phyloP scores from a whole-genome alignment of 2,888 invertebrate genomes.

The Tenthredo scrophulariae region DNA sequence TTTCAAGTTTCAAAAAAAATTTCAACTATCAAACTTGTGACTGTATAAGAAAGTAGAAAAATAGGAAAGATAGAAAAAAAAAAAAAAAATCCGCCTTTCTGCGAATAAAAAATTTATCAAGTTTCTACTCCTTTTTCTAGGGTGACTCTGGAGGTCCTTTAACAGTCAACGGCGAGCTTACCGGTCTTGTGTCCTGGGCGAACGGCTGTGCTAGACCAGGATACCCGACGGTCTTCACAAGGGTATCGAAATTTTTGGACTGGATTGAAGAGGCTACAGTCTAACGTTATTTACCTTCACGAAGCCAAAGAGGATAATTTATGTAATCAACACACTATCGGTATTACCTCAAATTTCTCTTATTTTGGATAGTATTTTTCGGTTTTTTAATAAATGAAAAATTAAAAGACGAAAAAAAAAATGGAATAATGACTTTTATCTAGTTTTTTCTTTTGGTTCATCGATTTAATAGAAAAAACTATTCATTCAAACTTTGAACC shows the following conservation, averaged over 20 bases:
- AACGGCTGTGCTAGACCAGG: slow-evolving; percentile 65
- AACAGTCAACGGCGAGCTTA: slow-evolving; percentile 67
- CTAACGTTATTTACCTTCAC: background rate
- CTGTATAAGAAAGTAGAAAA: too few species aligned
- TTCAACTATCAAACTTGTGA: too few species aligned
- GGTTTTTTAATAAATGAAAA: background rate
- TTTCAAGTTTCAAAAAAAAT: too few species aligned
- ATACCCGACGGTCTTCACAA: slow-evolving; percentile 71
- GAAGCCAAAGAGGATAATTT: background rate
- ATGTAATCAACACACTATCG: background rate
- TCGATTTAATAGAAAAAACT: too few species aligned
- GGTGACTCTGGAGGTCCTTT: slow-evolving; percentile 73
- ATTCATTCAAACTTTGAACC: too few species aligned
- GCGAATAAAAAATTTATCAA: background rate
- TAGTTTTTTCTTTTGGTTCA: too few species aligned
- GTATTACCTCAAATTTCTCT: background rate
- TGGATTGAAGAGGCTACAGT: slow-evolving; percentile 62
- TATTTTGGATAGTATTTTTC: background rate
- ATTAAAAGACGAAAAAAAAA: background rate
- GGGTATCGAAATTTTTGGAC: slow-evolving; percentile 63
- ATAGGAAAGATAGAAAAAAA: too few species aligned
- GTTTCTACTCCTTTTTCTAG: slow-evolving; percentile 57
- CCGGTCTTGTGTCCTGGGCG: slow-evolving; percentile 72
- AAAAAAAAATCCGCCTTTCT: too few species aligned
- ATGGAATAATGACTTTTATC: too few species aligned